Evolutionary conservation across 2,797 vertebrate species (phyloP).

Genomic region (Acanthiza pusilla): DNA sequence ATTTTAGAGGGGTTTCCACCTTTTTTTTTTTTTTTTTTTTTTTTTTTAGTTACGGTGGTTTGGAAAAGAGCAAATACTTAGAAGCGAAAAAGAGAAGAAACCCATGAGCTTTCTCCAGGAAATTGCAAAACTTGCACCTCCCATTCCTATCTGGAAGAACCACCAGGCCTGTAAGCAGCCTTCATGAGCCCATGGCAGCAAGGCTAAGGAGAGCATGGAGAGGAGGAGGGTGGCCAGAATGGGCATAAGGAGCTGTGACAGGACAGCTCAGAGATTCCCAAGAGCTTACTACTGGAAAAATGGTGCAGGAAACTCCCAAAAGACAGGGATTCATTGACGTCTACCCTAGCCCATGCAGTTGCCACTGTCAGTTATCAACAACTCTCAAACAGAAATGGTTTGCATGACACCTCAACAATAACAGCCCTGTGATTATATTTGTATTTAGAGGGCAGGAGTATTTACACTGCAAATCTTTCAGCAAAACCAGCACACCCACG

Average conservation of each 20-base stretch:
- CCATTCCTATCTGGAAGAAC: constrained; percentile 4
- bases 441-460: background rate
- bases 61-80: background rate
- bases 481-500: background rate
- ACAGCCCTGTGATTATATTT: background rate
- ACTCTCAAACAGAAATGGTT: background rate
- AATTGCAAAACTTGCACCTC: background rate
- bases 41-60: background rate
- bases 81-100: background rate
- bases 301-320: background rate
- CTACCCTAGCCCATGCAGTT: background rate
- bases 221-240: background rate
- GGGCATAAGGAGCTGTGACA: background rate
- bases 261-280: background rate
- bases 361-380: background rate
- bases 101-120: background rate
- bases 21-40: background rate
- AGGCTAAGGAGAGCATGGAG: background rate
- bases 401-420: background rate
- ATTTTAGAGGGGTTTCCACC: background rate
- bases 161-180: background rate
- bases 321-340: background rate
- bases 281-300: background rate
- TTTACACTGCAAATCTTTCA: background rate
- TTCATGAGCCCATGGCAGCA: background rate